Evolutionary conservation across 2,888 invertebrate genomes (phyloP).

Genomic region (Nemurella pictetii): DNA sequence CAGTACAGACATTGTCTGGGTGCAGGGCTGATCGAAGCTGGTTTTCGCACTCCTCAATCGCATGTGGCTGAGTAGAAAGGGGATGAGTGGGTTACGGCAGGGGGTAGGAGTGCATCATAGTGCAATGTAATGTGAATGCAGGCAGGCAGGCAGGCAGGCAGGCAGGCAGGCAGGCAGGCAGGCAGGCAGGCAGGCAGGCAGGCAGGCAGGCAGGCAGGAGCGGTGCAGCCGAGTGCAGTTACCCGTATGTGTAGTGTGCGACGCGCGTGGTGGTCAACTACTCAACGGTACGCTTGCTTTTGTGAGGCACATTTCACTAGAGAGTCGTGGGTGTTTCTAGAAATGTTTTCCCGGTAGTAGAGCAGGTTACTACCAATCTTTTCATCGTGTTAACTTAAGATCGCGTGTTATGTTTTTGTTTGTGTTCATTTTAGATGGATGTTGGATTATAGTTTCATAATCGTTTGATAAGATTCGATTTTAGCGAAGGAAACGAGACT

Average conservation of each 20-base stretch:
- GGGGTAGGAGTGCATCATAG: constrained; percentile 10
- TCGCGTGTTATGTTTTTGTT: not conserved
- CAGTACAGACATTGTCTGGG: not conserved
- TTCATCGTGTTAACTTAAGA: not conserved
- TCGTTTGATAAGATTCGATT: not conserved
- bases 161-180: not conserved
- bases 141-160: no score
- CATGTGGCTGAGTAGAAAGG: not conserved
- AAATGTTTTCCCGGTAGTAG: not conserved
- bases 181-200: not conserved
- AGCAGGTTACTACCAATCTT: not conserved
- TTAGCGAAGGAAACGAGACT: not conserved
- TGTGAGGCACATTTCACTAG: not conserved
- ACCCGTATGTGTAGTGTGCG: not conserved
- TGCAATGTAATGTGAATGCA: not conserved
- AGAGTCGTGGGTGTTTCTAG: not conserved
- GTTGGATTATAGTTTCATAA: not conserved
- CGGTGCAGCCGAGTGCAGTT: not conserved
- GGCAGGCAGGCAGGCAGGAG: not conserved
- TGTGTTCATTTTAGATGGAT: not conserved
- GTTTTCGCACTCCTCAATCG: not conserved
- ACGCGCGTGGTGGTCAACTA: not conserved
- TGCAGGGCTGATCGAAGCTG: not conserved
- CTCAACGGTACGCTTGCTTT: not conserved
- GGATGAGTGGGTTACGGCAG: not conserved